Evolutionary conservation across 2,113 vertebrate genomes (phyloP).

Genomic region (Aptenodytes forsteri): DNA sequence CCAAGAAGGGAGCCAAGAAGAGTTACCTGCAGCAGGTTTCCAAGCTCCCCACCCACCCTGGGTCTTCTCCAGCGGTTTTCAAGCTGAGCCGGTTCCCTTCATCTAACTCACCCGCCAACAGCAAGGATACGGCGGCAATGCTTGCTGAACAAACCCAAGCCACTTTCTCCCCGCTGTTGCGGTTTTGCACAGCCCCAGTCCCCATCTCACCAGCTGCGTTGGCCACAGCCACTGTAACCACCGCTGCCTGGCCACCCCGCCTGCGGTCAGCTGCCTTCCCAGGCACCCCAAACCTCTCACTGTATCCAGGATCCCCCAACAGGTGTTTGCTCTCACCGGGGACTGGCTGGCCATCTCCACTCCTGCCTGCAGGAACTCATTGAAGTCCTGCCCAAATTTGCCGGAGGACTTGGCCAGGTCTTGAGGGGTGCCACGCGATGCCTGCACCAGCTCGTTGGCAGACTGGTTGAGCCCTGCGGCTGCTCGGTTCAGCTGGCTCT

Average conservation of each 20-base stretch:
- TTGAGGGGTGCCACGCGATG: slow-evolving; percentile 91
- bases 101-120: rapidly evolving
- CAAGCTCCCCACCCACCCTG: not conserved
- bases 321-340: slow-evolving; percentile 74
- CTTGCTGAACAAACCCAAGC: not conserved
- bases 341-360: slow-evolving; percentile 97
- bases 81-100: not conserved
- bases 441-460: slow-evolving; percentile 93
- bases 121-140: rapidly evolving
- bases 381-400: slow-evolving; percentile 95
- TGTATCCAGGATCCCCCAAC: not conserved
- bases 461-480: slow-evolving; percentile 94
- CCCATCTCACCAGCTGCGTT: rapidly evolving
- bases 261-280: not conserved
- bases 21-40: not conserved
- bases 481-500: slow-evolving; percentile 88
- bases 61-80: not conserved
- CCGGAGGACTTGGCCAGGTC: slow-evolving; percentile 90
- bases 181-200: not conserved
- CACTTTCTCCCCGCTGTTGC: not conserved
- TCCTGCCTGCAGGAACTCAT: slow-evolving; percentile 91
- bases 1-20: not conserved
- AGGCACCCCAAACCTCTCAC: not conserved
- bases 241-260: not conserved
- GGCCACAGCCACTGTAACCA: not conserved